These are phyloP conservation scores for Latrodectus elegans DNA, from an alignment of 2,888 invertebrate genomes.

Conservation along the genomic window DNA sequence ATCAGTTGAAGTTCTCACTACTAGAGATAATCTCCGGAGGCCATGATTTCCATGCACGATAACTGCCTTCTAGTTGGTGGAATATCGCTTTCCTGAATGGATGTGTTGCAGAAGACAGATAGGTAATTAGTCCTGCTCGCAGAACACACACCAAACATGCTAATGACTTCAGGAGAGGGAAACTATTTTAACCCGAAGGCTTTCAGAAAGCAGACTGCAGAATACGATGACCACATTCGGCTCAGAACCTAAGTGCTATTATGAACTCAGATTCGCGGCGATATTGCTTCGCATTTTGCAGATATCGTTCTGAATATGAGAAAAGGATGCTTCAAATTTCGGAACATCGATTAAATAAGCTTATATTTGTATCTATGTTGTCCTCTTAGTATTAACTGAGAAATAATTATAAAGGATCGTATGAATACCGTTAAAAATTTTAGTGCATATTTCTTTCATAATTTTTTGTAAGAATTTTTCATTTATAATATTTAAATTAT, in stretches of 20 bases:
- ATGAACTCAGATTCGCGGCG: constrained; percentile 23
- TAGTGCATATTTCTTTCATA: too few relatives aligned
- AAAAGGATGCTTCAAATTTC: neutral
- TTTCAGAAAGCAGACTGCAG: constrained; percentile 25
- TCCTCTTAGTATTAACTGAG: too few relatives aligned
- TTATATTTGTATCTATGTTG: too few relatives aligned
- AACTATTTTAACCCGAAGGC: constrained; percentile 51
- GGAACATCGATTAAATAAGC: constrained; percentile 6
- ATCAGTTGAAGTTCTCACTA: constrained; percentile 28
- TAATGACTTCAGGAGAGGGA: constrained; percentile 48
- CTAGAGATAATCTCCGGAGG: constrained; percentile 51
- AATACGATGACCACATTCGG: constrained; percentile 26
- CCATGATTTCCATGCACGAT: constrained; percentile 38
- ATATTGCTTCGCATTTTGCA: constrained; percentile 45
- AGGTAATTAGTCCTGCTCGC: constrained; percentile 48
- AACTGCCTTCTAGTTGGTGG: constrained; percentile 39
- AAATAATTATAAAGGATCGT: too few relatives aligned
- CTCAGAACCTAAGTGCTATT: constrained; percentile 46
- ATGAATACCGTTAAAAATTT: too few relatives aligned
- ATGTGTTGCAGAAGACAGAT: constrained; percentile 56
- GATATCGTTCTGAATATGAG: constrained; percentile 4
- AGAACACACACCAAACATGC: constrained; percentile 51
- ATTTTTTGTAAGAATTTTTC: too few relatives aligned
- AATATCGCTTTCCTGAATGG: constrained; percentile 43
- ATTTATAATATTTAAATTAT: too few relatives aligned